Base-by-base conservation (phyloP, 2,113 vertebrate genomes). In the Ia io region DNA sequence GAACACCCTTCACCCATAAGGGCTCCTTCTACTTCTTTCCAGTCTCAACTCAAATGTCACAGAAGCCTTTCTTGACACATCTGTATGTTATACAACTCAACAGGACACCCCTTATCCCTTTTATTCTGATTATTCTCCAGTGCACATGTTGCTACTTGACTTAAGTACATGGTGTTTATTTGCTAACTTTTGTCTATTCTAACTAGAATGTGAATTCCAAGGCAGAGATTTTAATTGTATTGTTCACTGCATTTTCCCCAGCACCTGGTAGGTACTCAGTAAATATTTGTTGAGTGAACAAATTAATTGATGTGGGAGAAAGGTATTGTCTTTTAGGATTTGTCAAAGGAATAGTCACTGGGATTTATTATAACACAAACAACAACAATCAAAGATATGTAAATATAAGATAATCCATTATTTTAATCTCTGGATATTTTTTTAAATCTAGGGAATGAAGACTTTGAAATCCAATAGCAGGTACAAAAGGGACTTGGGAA, bases 361-460 rank as follows among this genome's bases (percentile, higher is more conserved):
- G 79, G 71, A 84, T 95, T 96, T 97, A 95, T 95, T 92, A n/a
- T 82, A 90, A 93, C 65, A 94, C n/a, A 70, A 88, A 89, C 61
- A 88, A 53, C 14, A 90, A 76, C n/a, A 97, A 80, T 53, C 83
- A 67, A 40, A 94, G 69, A 91, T 76, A 95, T n/a, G 92, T 22
- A 84, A 79, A 79, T 44, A 77, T 14, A 85, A 53, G 44, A 80
- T 35, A 90, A 70, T 59, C 49, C 22, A 88, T 84, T 96, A 84
- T 44, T 94, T 96, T 76, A 67, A 79, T 88, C 49, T 88, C 89
- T 74, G 51, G 47, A 85, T 90, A n/a, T 51, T 23, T 95, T 76
- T 94, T 17, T 42, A 28, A 90, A 78, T 79, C 35, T 86, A 83
- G 56, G 28, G 42, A 93, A 79, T 76, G 70, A 83, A 70, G 40